A percentile compares a stretch with the other conserved stretches of the same genome.
Conservation (phyloP, 1,140 invertebrate genomes). For the Zelostemma sp. region DNA sequence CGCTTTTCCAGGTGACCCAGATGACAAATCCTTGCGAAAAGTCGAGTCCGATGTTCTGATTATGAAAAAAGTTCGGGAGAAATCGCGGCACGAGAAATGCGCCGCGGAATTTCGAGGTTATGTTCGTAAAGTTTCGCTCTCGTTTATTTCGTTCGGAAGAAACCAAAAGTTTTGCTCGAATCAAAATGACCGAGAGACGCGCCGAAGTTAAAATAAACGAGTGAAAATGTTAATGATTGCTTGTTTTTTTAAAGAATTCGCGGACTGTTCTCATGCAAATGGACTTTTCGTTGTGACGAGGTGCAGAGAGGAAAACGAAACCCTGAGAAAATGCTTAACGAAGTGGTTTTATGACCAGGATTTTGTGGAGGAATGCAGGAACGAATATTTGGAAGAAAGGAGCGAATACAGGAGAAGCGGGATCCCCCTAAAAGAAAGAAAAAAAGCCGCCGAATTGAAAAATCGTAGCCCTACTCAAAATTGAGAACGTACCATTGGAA, state of each 20-base stretch:
- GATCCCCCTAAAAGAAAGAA: slow-evolving; percentile 66
- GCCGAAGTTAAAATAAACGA: no score
- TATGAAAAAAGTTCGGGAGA: slow-evolving; percentile 86
- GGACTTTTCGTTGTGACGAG: slow-evolving; percentile 78
- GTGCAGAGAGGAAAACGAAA: slow-evolving; percentile 80
- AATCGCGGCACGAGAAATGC: slow-evolving; percentile 83
- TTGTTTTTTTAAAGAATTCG: slow-evolving; percentile 73
- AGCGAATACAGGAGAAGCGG: slow-evolving; percentile 86
- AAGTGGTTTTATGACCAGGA: slow-evolving; percentile 83
- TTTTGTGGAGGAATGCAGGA: slow-evolving; percentile 80
- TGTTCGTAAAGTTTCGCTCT: not conserved
- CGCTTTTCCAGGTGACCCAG: slow-evolving; percentile 82
- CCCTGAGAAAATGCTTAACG: slow-evolving; percentile 78
- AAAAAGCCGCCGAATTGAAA: no score
- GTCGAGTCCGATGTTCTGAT: slow-evolving; percentile 89
- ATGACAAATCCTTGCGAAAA: slow-evolving; percentile 83
- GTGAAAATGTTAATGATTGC: no score
- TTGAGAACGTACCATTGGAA: no score
- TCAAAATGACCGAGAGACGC: no score
- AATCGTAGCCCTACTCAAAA: no score
- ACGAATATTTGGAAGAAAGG: slow-evolving; percentile 86
- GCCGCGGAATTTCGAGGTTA: slow-evolving; percentile 74
- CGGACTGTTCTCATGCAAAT: slow-evolving; percentile 80
- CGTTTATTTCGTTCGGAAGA: no score
- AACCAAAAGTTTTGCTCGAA: no score